Evolutionary conservation across 1,140 invertebrate genomes (phyloP), one percentile per base, ranked within the genome.

Genomic region (Cotesia vestalis): DNA sequence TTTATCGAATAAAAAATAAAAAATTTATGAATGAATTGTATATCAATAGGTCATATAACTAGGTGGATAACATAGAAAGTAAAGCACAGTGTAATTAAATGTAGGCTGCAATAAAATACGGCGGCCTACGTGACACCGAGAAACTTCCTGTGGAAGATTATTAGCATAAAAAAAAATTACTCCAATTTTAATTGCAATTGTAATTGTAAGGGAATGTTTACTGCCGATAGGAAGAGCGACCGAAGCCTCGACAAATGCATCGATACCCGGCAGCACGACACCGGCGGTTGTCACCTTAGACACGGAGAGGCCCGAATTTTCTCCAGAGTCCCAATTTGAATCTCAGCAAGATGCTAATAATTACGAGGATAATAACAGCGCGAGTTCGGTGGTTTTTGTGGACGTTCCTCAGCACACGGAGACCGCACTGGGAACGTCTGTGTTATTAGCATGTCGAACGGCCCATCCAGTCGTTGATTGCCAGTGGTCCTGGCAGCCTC

Each of bases 401-500:
- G 82, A 86, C 64, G 75, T 79, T 40, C 83, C 85, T 12, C 71
- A 74, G 20, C 80, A 87, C 66, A 81, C 77, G 11, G 81, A 85
- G 71, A 83, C 83, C 34, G 74, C 81, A 66, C 75, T 85, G 8
- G 85, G 82, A 0, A 78, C 81, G 4, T 85, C 85, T 38, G 82
- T 86, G 3, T 69, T 86, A 36, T 72, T 87, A 46, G 78, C 81
- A 51, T 87, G 86, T 70, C 79, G 82, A 66, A 85, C 85, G 4
- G 76, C 77, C 6, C 77, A 78, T 74, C 80, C 84, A 62, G 85
- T 87, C 11, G 77, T 75, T 51, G 84, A 86, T 64, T 86, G 86
- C 52, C 84, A 83, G 61, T 86, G 86, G 86, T 85, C 83, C 60
- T 87, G 86, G 86, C 81, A 80, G 17, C 81, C 84, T 34, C 73